A percentile compares a stretch with the other conserved stretches of the same genome.
These are phyloP conservation scores for Lucilia cuprina DNA, from an alignment of 1,140 invertebrate species.

Conservation along the genomic window DNA sequence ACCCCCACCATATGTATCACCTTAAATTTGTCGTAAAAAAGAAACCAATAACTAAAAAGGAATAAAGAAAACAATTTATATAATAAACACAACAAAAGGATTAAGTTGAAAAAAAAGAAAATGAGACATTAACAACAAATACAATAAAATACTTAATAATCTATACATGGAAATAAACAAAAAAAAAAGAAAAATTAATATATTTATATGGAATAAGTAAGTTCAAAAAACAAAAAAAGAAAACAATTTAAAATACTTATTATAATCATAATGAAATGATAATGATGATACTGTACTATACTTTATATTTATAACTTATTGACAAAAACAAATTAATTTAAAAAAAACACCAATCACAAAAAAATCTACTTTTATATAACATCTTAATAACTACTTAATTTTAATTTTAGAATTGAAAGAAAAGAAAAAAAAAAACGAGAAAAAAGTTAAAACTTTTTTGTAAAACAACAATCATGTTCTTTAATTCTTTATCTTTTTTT, in stretches of 20 bases:
- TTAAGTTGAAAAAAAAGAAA: background rate
- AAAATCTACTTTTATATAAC: background rate
- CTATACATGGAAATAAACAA: background rate
- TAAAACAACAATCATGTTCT: background rate
- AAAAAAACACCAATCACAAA: background rate
- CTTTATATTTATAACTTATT: background rate
- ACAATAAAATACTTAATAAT: constrained; percentile 33
- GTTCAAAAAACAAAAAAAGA: constrained; percentile 1
- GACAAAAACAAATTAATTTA: background rate
- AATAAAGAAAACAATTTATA: background rate
- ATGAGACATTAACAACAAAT: background rate
- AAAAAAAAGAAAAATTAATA: background rate
- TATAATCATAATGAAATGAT: constrained; percentile 2
- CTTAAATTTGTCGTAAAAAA: constrained; percentile 69
- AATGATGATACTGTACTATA: constrained; percentile 22
- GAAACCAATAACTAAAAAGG: background rate
- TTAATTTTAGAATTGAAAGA: background rate
- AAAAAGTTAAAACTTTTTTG: no score
- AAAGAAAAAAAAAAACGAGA: no score
- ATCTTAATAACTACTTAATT: background rate
- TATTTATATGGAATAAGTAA: constrained; percentile 31
- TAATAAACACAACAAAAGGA: background rate
- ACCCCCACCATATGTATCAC: constrained; percentile 90
- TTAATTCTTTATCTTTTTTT: background rate
- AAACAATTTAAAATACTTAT: constrained; percentile 4